Evolutionary conservation across 2,113 vertebrate genomes (phyloP).

Genomic region (Gorsachius goisagi): DNA sequence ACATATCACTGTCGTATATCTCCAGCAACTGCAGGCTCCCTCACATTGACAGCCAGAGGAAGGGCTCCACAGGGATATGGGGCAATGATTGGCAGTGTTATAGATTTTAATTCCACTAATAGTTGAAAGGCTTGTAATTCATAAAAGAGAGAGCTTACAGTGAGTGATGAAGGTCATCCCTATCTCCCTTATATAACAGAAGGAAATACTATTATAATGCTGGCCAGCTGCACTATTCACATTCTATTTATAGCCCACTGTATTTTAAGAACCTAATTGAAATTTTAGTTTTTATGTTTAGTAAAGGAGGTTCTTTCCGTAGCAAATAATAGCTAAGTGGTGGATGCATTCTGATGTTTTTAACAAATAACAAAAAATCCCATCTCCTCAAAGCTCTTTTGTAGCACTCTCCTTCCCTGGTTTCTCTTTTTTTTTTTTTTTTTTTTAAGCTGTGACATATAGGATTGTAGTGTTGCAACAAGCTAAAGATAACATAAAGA

Average conservation of each 20-base stretch:
- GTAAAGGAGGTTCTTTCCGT: not conserved
- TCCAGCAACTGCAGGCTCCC: not conserved
- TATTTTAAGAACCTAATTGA: slow-evolving; percentile 29
- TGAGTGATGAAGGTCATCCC: slow-evolving; percentile 59
- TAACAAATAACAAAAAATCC: not conserved
- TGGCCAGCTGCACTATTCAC: slow-evolving; percentile 27
- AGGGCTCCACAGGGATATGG: not conserved
- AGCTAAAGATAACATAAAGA: not conserved
- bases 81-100: slow-evolving; percentile 12
- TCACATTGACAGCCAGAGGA: not conserved
- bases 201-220: slow-evolving; percentile 45
- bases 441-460: not conserved
- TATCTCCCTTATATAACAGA: slow-evolving; percentile 23
- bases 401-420: not conserved
- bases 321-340: not conserved
- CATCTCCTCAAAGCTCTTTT: not conserved
- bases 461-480: not conserved
- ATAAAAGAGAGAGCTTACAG: slow-evolving; percentile 24
- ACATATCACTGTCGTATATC: not conserved
- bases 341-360: not conserved
- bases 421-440: not conserved
- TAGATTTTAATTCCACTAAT: slow-evolving; percentile 59
- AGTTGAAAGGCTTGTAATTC: slow-evolving; percentile 39
- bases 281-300: slow-evolving; percentile 12
- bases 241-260: slow-evolving; percentile 36